Base-by-base conservation (phyloP, 2,888 invertebrate genomes). In the Dysmachus trigonus region DNA sequence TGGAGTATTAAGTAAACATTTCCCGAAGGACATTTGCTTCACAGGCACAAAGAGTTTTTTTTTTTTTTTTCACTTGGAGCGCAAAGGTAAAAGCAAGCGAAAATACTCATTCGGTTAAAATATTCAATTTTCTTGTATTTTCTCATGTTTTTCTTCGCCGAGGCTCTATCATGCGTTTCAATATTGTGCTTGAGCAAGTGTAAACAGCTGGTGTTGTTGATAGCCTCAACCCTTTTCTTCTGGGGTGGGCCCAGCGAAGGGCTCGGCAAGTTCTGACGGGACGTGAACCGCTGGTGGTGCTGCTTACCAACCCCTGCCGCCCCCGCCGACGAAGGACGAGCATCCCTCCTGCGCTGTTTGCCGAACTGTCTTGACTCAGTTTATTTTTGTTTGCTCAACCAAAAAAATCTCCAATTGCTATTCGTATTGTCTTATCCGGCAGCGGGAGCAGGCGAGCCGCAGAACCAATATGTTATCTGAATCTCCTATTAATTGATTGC, bases 71-170 rank as follows among this genome's bases (percentile, higher is more conserved):
- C 27, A 15, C 47, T 35, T 15, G 10, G 6, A 53, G 33, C 47
- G 27, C 31, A 81, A 81, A 81, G 81, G 62, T 81, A 81, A 62
- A 81, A 47, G 35, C 47, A 81, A 47, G 35, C 47, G 77, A 35
- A 81, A 79, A 53, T 81, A 33, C 81, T 53, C 33, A 53, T 62
- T 53, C 53, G 30, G 33, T 31, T 81, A 53, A 81, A 81, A 81
- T 81, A 81, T 81, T 81, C 81, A 81, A 81, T 81, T 81, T 81
- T 81, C 81, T 53, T 53, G 53, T 81, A 81, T 81, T 81, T 81
- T 33, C 33, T 35, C 81, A 62, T 81, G 81, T 81, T 53, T 81
- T 81, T 81, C 53, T 53, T 81, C 31, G n/a, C 33, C 31, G 53
- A 10, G 30, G 51, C 53, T 81, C 33, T 33, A 53, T 81, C 53